A percentile compares a stretch with the other conserved stretches of the same genome.
Conservation (phyloP, 2,888 invertebrate species). For the Chorisops tibialis region DNA sequence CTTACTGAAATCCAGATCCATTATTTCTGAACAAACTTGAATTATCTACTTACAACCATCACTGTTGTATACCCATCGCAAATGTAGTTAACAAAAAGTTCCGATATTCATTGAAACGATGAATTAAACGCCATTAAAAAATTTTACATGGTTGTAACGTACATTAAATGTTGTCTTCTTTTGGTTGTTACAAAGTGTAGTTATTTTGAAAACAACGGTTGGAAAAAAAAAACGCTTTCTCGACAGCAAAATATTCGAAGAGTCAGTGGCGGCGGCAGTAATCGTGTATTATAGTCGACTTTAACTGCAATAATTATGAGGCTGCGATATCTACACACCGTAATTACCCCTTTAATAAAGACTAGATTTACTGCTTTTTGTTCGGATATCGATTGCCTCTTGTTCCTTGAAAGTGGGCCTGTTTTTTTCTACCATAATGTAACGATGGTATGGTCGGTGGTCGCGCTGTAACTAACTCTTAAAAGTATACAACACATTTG, state of each 20-base stretch:
- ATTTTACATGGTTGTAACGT: slow-evolving; percentile 17
- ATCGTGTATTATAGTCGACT: not conserved
- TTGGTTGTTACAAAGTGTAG: slow-evolving; percentile 16
- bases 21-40: too few species aligned
- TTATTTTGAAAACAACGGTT: slow-evolving; percentile 17
- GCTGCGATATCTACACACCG: slow-evolving; percentile 26
- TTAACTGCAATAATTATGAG: slow-evolving; percentile 29
- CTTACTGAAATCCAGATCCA: too few species aligned
- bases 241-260: slow-evolving; percentile 1
- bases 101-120: slow-evolving; percentile 17
- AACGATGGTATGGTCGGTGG: too few species aligned
- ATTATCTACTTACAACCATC: too few species aligned
- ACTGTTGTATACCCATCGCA: too few species aligned
- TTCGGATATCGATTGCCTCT: slow-evolving; percentile 4
- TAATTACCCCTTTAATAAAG: slow-evolving; percentile 29
- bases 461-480: too few species aligned
- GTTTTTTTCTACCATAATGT: too few species aligned
- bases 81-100: slow-evolving; percentile 16
- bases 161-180: slow-evolving; percentile 18
- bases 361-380: slow-evolving; percentile 30
- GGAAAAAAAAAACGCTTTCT: slow-evolving; percentile 7
- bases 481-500: too few species aligned
- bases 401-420: too few species aligned
- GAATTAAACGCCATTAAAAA: slow-evolving; percentile 22
- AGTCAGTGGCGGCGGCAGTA: not conserved